These are phyloP conservation scores for Corapipo altera DNA, from an alignment of 2,113 vertebrate genomes.

Conservation along the genomic window DNA sequence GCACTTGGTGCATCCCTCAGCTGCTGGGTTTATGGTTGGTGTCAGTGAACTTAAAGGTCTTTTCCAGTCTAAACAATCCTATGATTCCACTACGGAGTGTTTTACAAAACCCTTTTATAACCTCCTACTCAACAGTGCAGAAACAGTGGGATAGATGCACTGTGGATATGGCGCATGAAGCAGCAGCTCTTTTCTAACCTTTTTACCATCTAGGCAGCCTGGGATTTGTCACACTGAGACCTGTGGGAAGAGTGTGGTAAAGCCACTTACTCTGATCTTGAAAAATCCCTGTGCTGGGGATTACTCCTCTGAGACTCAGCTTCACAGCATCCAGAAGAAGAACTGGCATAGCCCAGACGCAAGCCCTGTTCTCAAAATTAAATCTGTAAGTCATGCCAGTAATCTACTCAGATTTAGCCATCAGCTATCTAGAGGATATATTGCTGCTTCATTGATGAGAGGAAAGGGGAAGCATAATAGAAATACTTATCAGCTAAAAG, in stretches of 20 bases:
- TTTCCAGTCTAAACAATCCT: neutral
- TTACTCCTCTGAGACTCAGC: neutral
- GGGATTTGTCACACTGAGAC: neutral
- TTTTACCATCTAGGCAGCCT: neutral
- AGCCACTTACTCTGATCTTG: neutral
- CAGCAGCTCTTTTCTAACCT: neutral
- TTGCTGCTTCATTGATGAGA: neutral
- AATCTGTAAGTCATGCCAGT: neutral
- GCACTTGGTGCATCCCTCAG: neutral
- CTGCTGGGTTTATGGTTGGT: neutral
- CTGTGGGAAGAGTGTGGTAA: neutral
- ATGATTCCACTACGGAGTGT: neutral
- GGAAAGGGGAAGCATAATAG: neutral
- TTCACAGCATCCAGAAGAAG: neutral
- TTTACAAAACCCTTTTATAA: neutral
- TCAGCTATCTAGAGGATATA: neutral
- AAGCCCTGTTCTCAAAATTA: neutral
- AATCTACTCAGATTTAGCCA: neutral
- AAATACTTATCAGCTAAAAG: constrained; percentile 22
- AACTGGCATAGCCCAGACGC: neutral
- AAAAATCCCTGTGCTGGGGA: neutral
- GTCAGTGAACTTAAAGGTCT: neutral
- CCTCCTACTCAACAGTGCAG: neutral
- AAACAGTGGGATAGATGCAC: neutral
- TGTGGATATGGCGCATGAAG: neutral